Evolutionary conservation across 2,113 vertebrate genomes (phyloP).

Genomic region (Osmerus mordax): DNA sequence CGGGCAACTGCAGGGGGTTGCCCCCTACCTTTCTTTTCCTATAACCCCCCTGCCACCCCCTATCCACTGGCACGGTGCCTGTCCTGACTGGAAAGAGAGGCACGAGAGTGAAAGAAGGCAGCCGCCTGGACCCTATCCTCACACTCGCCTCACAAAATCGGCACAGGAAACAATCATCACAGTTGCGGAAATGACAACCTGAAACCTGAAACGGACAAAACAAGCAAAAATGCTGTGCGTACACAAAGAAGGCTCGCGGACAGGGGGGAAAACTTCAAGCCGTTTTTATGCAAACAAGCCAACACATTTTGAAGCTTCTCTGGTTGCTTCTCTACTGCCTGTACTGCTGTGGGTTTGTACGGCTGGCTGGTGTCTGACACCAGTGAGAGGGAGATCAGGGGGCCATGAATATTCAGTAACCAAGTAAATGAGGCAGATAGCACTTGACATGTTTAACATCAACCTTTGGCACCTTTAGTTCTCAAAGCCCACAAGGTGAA

Average conservation of each 20-base stretch:
- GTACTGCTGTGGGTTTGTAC: constrained; percentile 13
- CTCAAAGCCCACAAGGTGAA: constrained; percentile 58
- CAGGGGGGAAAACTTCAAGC: constrained; percentile 6
- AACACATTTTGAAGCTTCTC: neutral
- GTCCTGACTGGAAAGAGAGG: constrained; percentile 12
- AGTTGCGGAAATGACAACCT: constrained; percentile 1
- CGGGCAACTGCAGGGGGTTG: constrained; percentile 54
- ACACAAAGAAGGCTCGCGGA: neutral
- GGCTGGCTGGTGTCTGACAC: constrained; percentile 52
- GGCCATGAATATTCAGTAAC: constrained; percentile 66
- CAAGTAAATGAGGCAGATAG: constrained; percentile 64
- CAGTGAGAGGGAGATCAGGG: constrained; percentile 33
- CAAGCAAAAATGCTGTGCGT: neutral
- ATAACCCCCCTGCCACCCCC: constrained; percentile 11
- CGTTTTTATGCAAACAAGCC: constrained; percentile 3
- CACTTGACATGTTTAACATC: constrained; percentile 62
- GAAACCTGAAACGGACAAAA: neutral
- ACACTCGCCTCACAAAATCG: neutral
- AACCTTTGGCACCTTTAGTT: constrained; percentile 62
- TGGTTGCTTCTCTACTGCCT: neutral
- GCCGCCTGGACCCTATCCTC: constrained; percentile 14
- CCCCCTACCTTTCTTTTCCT: neutral
- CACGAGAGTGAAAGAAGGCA: neutral
- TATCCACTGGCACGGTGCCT: neutral
- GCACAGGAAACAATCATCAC: constrained; percentile 10